These are phyloP conservation scores for Operophtera brumata DNA, from an alignment of 2,888 invertebrate species.

Conservation along the genomic window DNA sequence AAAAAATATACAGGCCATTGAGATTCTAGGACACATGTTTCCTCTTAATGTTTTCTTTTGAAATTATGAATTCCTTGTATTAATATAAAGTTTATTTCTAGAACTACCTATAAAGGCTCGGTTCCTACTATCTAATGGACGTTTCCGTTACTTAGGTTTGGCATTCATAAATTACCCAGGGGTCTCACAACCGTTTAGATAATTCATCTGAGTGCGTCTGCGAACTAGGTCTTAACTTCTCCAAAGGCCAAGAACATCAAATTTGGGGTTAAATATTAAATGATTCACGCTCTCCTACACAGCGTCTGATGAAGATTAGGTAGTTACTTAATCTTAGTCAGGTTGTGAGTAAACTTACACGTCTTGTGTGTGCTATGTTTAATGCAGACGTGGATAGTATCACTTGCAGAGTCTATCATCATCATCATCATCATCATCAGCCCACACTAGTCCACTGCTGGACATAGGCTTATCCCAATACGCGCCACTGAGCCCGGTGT, in stretches of 20 bases:
- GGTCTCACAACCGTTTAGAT: conserved; percentile 14
- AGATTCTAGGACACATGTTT: too few species aligned
- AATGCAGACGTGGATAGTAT: too few species aligned
- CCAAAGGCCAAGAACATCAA: conserved; percentile 6
- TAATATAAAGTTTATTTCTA: too few species aligned
- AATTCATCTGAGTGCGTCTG: conserved; percentile 16
- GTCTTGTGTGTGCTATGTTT: neutral
- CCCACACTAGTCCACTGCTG: too few species aligned
- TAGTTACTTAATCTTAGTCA: neutral
- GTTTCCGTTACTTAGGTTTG: conserved; percentile 4
- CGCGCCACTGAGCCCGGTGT: too few species aligned
- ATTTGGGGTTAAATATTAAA: conserved; percentile 13
- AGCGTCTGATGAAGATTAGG: conserved; percentile 2
- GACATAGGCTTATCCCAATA: too few species aligned
- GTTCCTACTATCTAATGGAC: neutral
- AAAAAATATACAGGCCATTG: too few species aligned
- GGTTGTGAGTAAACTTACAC: neutral
- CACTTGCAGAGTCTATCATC: too few species aligned
- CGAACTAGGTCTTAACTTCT: conserved; percentile 6
- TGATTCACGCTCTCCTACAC: conserved; percentile 5
- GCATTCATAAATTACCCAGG: conserved; percentile 11
- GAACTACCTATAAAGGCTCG: too few species aligned
- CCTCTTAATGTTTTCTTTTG: too few species aligned
- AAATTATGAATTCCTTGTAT: too few species aligned
- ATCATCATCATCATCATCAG: too few species aligned